phyloP scores from a whole-genome alignment of 1,140 invertebrate species.

The Hycleus cichorii region DNA sequence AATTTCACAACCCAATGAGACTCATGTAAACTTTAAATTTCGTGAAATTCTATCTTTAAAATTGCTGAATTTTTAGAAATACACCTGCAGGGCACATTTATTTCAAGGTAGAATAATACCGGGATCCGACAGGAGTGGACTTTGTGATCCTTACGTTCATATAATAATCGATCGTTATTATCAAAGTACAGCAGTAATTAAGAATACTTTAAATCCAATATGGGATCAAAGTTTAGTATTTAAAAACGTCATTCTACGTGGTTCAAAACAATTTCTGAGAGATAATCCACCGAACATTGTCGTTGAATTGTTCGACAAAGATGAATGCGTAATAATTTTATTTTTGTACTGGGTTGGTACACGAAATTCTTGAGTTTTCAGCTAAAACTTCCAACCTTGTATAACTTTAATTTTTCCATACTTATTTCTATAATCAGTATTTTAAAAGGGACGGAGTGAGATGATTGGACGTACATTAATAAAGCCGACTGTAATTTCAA shows the following conservation, averaged over 20 bases:
- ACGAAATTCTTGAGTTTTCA: too few relatives aligned
- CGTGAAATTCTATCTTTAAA: too few relatives aligned
- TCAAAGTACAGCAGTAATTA: slow-evolving; percentile 39
- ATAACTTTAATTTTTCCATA: too few relatives aligned
- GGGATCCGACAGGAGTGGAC: slow-evolving; percentile 45
- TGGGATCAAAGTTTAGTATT: slow-evolving; percentile 54
- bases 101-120: slow-evolving; percentile 54
- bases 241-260: slow-evolving; percentile 43
- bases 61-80: slow-evolving; percentile 37
- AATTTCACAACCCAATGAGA: slow-evolving; percentile 32
- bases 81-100: slow-evolving; percentile 50
- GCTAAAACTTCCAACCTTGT: slow-evolving; percentile 8
- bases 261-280: slow-evolving; percentile 43
- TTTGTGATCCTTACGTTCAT: slow-evolving; percentile 47
- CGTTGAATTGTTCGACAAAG: slow-evolving; percentile 41
- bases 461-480: slow-evolving; percentile 4
- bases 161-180: slow-evolving; percentile 41
- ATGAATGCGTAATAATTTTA: slow-evolving; percentile 23
- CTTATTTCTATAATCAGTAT: too few relatives aligned
- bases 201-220: slow-evolving; percentile 47
- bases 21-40: slow-evolving; percentile 24
- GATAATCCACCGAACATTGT: slow-evolving; percentile 42
- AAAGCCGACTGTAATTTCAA: slow-evolving; percentile 36
- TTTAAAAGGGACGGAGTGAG: neutral
- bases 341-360: too few relatives aligned